Evolutionary conservation across 1,140 invertebrate species (phyloP), one percentile per base, ranked within the genome.

Genomic region (Prorops nasuta): DNA sequence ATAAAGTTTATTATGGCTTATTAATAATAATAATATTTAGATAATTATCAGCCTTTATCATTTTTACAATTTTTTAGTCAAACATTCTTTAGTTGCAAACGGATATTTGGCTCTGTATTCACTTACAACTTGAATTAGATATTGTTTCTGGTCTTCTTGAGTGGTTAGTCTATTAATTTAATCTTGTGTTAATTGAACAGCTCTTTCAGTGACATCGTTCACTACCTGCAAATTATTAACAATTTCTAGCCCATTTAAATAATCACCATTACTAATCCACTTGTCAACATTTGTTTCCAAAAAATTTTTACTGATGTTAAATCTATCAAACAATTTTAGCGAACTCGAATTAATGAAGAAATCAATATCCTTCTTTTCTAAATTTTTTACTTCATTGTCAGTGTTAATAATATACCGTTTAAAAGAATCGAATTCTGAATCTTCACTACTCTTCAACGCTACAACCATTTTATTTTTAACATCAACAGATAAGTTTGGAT

Each of bases 401-500:
- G 34, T 35, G 14, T 35, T 35, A 35, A 35, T 35, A 35, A 35
- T 35, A 35, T 35, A 35, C 9, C 34, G 34, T 35, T 35, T 35
- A 14, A 35, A 15, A 3, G 34, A 15, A 35, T 15, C 34, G 4
- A 35, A 10, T 41, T 41, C 16, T 8, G 14, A 16, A 19, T 3
- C 36, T 37, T 41, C 3, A 1, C 10, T 18, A 21, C 14, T 15
- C 14, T 15, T 35, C 14, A 15, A 35, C 6, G 34, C 34, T 15
- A n/a, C 3, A 14, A 60, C 51, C 54, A 62, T 64, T 51, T 56
- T 56, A 39, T 56, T 44, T 44, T 58, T 67, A 10, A 15, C 41
- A 34, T 58, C 44, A 46, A 42, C 14, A n/a, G 51, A 31, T 31
- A 69, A 46, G 35, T 54, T 39, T 28, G 56, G 49, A 54, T 68